Base-by-base conservation (phyloP, 2,797 vertebrate species). In the Rhinoraja longicauda region DNA sequence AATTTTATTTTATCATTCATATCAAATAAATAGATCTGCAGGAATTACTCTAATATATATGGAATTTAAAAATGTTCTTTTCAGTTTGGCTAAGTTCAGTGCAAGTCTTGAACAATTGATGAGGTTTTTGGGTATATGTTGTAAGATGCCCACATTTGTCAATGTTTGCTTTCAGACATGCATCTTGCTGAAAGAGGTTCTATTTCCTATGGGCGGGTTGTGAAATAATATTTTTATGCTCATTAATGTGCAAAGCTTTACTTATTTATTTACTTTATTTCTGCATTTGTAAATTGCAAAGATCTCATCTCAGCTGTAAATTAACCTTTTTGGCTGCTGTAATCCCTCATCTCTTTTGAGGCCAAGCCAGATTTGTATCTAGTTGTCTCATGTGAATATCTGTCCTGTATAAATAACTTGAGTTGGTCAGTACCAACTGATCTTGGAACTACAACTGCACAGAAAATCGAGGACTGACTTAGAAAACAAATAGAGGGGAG, bases 381-480 rank as follows among this genome's bases (percentile, higher is more conserved):
- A 59, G n/a, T 36, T 21, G 84, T 88, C 84, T 36, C 82, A 64
- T 88, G 59, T 67, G 84, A 88, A 88, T 88, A 32, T 67, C 59
- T 67, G 62, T 19, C 32, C 53, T 36, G 59, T 88, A 88, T 88
- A 64, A 67, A 88, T 88, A 88, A 88, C 84, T 67, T 88, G 84
- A 67, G 84, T 67, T 88, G n/a, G 84, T 64, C 84, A 88, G 62
- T 88, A 84, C 84, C 84, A 67, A 88, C n/a, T 88, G 84, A n/a
- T 67, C n/a, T 88, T 67, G 62, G 59, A 67, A 21, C 84, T 88
- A 88, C 84, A 88, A 88, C 84, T 67, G n/a, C 64, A 88, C 15
- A 67, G 84, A 67, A 67, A 67, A 67, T 67, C 67, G n/a, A 67
- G 59, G 59, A 21, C n/a, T 88, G 62, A 67, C n/a, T 88, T 88